Conservation (phyloP, 2,888 invertebrate genomes). For the Prionchulus punctatus region DNA sequence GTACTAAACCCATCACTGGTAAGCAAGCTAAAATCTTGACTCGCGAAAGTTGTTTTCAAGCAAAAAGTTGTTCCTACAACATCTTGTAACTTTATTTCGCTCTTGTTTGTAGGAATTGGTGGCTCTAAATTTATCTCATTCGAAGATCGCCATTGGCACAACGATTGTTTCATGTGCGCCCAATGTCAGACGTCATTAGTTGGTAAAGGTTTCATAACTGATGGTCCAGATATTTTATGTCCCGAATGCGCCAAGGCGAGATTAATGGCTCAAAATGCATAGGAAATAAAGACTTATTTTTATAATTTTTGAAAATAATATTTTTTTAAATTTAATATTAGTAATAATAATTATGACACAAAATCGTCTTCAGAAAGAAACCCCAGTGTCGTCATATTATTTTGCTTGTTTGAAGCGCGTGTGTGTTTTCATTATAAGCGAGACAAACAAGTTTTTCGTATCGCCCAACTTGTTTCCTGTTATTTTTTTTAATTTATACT, state of each 20-base stretch:
- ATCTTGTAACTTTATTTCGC: no score
- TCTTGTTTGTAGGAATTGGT: slow-evolving; percentile 59
- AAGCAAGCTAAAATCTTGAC: no score
- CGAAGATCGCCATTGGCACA: slow-evolving; percentile 98
- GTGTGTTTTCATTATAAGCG: no score
- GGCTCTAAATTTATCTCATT: slow-evolving; percentile 96
- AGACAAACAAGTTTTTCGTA: no score
- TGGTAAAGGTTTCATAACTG: slow-evolving; percentile 92
- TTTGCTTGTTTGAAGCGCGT: no score
- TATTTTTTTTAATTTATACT: no score
- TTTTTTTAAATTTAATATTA: no score
- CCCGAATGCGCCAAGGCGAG: slow-evolving; percentile 94
- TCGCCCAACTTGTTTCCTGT: no score
- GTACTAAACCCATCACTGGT: slow-evolving; percentile 36
- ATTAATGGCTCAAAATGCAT: slow-evolving; percentile 45
- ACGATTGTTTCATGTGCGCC: slow-evolving; percentile 94
- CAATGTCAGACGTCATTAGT: slow-evolving; percentile 81
- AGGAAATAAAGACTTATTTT: no score
- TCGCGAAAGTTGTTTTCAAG: no score
- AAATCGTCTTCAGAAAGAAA: not conserved
- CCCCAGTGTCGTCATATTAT: slow-evolving; percentile 3
- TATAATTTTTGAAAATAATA: not conserved
- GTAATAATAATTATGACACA: no score
- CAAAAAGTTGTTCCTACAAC: no score
- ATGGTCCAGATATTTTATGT: slow-evolving; percentile 85